Evolutionary conservation across 2,797 vertebrate genomes (phyloP).

Genomic region (Centropyge bicolor): DNA sequence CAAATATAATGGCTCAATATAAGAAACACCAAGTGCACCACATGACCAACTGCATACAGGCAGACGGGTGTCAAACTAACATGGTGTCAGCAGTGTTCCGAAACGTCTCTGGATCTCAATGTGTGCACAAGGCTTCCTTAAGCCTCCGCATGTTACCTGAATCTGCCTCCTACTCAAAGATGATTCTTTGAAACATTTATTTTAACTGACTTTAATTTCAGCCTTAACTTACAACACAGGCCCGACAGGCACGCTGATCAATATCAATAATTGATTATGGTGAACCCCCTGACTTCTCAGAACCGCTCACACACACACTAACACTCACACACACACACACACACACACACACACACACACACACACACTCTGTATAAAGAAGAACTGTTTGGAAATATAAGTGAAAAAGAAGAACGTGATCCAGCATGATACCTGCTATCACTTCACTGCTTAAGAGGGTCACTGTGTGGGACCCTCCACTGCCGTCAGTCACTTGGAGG

Average conservation of each 20-base stretch:
- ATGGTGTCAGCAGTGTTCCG: no score
- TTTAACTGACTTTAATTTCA: neutral
- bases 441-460: accelerated
- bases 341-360: no score
- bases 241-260: neutral
- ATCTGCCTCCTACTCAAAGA: neutral
- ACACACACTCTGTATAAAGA: neutral
- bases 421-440: conserved; percentile 59
- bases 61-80: no score
- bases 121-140: no score
- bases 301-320: no score
- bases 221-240: neutral
- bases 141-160: no score
- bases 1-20: neutral
- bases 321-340: no score
- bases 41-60: no score
- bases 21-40: no score
- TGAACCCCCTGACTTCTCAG: neutral
- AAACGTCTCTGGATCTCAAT: no score
- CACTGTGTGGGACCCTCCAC: accelerated
- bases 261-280: neutral
- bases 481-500: accelerated
- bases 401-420: neutral
- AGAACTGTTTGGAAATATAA: neutral
- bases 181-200: no score